Evolutionary conservation across 1,140 invertebrate species (phyloP).

Genomic region (Aphidius gifuensis): DNA sequence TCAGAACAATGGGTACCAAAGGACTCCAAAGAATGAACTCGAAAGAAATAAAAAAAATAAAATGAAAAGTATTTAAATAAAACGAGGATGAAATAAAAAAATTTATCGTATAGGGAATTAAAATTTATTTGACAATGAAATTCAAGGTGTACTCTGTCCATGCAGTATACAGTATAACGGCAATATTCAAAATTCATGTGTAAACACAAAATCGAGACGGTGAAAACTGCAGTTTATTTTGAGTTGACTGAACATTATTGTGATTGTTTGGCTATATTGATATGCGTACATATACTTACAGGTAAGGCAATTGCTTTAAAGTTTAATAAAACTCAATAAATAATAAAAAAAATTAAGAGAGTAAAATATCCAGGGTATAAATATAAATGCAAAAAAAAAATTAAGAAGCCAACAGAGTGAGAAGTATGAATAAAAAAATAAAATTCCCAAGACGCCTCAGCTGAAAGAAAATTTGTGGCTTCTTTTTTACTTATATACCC

Average conservation of each 20-base stretch:
- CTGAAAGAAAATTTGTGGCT: constrained; percentile 7
- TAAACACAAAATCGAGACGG: too few species aligned
- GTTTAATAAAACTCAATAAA: too few species aligned
- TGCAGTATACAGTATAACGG: too few species aligned
- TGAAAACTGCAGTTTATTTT: constrained; percentile 36
- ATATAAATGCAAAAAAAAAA: constrained; percentile 31
- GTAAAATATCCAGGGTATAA: background rate
- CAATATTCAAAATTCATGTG: too few species aligned
- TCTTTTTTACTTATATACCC: background rate
- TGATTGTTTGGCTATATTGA: constrained; percentile 41
- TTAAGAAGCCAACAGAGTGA: background rate
- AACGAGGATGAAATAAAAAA: too few species aligned
- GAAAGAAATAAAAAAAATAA: too few species aligned
- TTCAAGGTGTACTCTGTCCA: background rate
- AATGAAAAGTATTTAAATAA: too few species aligned
- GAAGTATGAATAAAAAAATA: constrained; percentile 11
- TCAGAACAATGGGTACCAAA: too few species aligned
- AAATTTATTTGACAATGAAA: constrained; percentile 6
- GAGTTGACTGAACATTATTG: constrained; percentile 45
- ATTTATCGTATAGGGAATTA: background rate
- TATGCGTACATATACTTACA: too few species aligned
- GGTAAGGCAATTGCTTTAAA: too few species aligned
- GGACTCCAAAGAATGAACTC: too few species aligned
- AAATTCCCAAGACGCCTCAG: constrained; percentile 23
- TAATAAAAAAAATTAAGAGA: constrained; percentile 10